Evolutionary conservation across 2,888 invertebrate species (phyloP).

Genomic region (Hirtodrosophila alboralis): DNA sequence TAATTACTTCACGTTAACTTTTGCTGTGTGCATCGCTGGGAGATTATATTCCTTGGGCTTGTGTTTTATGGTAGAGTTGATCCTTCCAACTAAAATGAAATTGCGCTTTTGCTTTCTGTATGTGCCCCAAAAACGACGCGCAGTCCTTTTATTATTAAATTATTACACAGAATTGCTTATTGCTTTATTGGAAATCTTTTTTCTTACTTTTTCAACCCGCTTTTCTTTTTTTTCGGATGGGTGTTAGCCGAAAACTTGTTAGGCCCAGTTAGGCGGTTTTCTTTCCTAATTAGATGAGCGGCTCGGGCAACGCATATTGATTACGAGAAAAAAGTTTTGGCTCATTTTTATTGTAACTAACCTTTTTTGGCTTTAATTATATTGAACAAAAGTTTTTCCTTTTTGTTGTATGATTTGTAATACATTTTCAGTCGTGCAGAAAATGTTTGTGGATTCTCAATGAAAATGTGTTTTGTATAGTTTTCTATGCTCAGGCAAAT

Average conservation of each 20-base stretch:
- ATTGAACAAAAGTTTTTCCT: constrained; percentile 17
- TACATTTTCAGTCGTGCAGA: neutral
- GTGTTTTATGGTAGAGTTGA: constrained; percentile 24
- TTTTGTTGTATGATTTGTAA: constrained; percentile 1
- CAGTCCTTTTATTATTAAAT: constrained; percentile 66
- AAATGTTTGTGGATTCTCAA: constrained; percentile 15
- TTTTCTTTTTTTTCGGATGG: too few relatives aligned
- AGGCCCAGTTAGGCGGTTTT: constrained; percentile 16
- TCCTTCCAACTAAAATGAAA: constrained; percentile 41
- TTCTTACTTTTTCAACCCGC: constrained; percentile 7
- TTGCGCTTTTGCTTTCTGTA: constrained; percentile 16
- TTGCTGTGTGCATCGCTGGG: constrained; percentile 46
- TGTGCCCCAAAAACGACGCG: constrained; percentile 4
- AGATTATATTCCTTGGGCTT: constrained; percentile 17
- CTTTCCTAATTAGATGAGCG: constrained; percentile 54
- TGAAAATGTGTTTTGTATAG: constrained; percentile 33
- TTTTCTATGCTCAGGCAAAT: too few relatives aligned
- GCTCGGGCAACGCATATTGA: constrained; percentile 43
- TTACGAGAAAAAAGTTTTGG: constrained; percentile 32
- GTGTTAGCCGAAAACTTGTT: too few relatives aligned
- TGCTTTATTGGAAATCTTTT: constrained; percentile 73
- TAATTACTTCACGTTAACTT: constrained; percentile 77
- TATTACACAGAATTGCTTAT: constrained; percentile 63
- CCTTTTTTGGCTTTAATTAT: constrained; percentile 22
- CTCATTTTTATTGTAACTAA: constrained; percentile 15